Conservation (phyloP, 2,888 invertebrate genomes). For the Folsomia manolachei region DNA sequence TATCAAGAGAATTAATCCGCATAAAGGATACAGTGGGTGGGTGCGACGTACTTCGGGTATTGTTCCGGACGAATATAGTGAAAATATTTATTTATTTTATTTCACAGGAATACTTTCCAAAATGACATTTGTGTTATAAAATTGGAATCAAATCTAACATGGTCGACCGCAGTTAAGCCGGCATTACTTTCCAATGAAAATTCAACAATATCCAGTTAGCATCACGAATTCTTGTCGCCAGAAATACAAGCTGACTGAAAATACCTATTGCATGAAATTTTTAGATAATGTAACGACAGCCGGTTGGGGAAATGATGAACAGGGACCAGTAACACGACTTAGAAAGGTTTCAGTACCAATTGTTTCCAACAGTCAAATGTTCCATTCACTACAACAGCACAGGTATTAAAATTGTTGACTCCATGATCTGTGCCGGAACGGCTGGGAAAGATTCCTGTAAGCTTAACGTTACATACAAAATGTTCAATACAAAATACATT, state of each 20-base stretch:
- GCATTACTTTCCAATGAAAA: not conserved
- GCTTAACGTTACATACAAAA: not conserved
- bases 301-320: slow-evolving; percentile 22
- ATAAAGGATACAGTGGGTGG: slow-evolving; percentile 16
- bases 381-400: not conserved
- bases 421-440: slow-evolving; percentile 22
- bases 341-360: slow-evolving; percentile 21
- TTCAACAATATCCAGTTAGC: not conserved
- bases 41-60: too few species aligned
- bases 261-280: not conserved
- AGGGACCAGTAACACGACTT: too few species aligned
- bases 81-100: not conserved
- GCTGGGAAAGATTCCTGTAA: slow-evolving; percentile 20
- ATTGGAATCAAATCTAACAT: slow-evolving; percentile 5
- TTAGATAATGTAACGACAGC: slow-evolving; percentile 14
- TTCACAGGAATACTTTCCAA: not conserved
- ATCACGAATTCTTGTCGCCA: too few species aligned
- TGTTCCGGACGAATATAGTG: too few species aligned
- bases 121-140: slow-evolving; percentile 23
- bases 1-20: not conserved
- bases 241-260: not conserved
- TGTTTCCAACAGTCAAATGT: not conserved
- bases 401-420: not conserved
- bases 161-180: not conserved
- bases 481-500: not conserved